These are phyloP conservation scores for Ladona fulva DNA, from an alignment of 1,140 invertebrate genomes.

Conservation along the genomic window DNA sequence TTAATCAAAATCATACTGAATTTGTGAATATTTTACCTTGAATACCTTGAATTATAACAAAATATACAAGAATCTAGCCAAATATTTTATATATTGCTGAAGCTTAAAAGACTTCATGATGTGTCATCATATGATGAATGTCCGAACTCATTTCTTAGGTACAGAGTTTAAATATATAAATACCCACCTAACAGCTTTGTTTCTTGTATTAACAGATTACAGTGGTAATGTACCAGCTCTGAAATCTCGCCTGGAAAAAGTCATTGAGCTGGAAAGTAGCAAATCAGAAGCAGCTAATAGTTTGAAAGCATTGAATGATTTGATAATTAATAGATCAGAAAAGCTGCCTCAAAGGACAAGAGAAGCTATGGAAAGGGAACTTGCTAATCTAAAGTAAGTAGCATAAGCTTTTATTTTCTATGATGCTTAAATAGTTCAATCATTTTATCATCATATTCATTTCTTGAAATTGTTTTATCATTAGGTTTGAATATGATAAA, in stretches of 20 bases:
- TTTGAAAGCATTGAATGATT: slow-evolving; percentile 56
- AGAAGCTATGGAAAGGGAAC: slow-evolving; percentile 70
- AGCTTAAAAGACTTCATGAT: too few species aligned
- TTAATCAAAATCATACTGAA: too few species aligned
- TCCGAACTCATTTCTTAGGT: too few species aligned
- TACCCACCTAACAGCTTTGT: background rate
- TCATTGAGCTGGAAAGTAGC: slow-evolving; percentile 67
- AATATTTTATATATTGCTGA: too few species aligned
- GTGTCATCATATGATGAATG: too few species aligned
- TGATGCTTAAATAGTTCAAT: too few species aligned
- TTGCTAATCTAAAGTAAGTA: slow-evolving; percentile 56
- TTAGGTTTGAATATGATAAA: slow-evolving; percentile 67
- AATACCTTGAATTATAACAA: too few species aligned
- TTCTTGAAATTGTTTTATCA: background rate
- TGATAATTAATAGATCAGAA: slow-evolving; percentile 52
- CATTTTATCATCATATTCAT: background rate
- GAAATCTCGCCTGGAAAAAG: slow-evolving; percentile 59
- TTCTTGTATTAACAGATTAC: slow-evolving; percentile 48
- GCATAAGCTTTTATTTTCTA: background rate
- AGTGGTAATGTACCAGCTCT: slow-evolving; percentile 69
- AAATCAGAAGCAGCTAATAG: slow-evolving; percentile 62
- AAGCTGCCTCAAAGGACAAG: slow-evolving; percentile 62
- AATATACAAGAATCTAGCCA: too few species aligned
- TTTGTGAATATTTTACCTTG: too few species aligned
- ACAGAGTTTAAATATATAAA: too few species aligned